phyloP scores from a whole-genome alignment of 1,140 invertebrate genomes.

The Adoxophyes honmai region DNA sequence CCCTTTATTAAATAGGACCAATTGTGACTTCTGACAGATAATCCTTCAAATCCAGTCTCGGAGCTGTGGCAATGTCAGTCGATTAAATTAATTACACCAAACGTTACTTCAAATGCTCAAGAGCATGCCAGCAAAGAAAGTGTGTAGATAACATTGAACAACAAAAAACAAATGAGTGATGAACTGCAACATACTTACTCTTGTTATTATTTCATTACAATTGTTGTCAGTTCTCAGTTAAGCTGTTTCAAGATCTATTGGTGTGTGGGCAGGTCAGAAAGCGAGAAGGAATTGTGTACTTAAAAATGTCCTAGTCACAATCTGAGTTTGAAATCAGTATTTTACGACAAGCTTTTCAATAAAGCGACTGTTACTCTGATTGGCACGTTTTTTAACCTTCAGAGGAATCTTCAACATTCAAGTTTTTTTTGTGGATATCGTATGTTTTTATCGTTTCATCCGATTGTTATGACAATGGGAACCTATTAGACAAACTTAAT shows the following conservation, averaged over 20 bases:
- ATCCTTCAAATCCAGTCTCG: too few relatives aligned
- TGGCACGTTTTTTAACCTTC: not conserved
- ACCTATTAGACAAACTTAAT: conserved; percentile 14
- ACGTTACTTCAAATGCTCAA: not conserved
- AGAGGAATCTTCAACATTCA: not conserved
- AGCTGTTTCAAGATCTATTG: conserved; percentile 18
- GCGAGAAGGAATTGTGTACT: conserved; percentile 11
- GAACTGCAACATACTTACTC: too few relatives aligned
- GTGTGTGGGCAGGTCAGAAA: conserved; percentile 6
- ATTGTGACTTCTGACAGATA: too few relatives aligned
- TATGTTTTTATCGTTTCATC: conserved; percentile 8
- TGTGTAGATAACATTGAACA: not conserved
- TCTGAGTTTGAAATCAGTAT: conserved; percentile 13
- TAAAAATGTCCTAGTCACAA: too few relatives aligned
- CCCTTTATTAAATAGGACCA: too few relatives aligned
- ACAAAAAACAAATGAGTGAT: not conserved
- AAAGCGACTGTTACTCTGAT: not conserved
- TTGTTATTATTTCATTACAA: not conserved
- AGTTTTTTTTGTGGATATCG: not conserved
- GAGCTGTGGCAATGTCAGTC: too few relatives aligned
- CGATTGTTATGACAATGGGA: conserved; percentile 17
- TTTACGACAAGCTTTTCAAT: not conserved
- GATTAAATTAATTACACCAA: not conserved
- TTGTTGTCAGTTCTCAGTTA: conserved; percentile 14
- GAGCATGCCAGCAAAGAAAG: not conserved